phyloP scores from a whole-genome alignment of 2,888 invertebrate genomes.

The Ochropacha duplaris region DNA sequence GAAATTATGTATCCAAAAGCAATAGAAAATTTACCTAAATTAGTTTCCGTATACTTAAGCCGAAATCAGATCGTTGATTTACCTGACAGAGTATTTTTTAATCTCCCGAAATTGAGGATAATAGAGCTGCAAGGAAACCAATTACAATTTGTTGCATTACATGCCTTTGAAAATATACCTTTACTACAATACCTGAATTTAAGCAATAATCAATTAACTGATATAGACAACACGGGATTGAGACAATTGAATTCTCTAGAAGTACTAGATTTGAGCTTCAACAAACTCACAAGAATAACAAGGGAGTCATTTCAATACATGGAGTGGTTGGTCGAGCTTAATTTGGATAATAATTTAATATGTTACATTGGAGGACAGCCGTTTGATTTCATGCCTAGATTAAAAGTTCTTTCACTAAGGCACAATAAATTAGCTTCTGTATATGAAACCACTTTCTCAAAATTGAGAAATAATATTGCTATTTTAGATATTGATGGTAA shows the following conservation, averaged over 20 bases:
- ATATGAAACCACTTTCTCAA: slow-evolving; percentile 88
- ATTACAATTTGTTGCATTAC: slow-evolving; percentile 86
- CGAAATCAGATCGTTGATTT: slow-evolving; percentile 89
- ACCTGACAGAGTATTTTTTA: slow-evolving; percentile 89
- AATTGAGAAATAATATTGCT: slow-evolving; percentile 90
- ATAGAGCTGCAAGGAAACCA: slow-evolving; percentile 92
- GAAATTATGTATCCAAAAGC: slow-evolving; percentile 88
- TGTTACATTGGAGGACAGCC: slow-evolving; percentile 91
- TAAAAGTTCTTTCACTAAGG: slow-evolving; percentile 90
- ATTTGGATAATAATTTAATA: slow-evolving; percentile 92
- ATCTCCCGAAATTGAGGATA: slow-evolving; percentile 88
- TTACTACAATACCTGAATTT: slow-evolving; percentile 91
- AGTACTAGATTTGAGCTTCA: slow-evolving; percentile 92
- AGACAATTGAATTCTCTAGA: slow-evolving; percentile 89
- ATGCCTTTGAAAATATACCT: slow-evolving; percentile 90
- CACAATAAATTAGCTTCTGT: slow-evolving; percentile 90
- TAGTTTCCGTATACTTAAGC: slow-evolving; percentile 87
- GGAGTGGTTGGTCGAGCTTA: slow-evolving; percentile 93
- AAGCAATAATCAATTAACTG: slow-evolving; percentile 90
- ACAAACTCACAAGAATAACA: slow-evolving; percentile 87
- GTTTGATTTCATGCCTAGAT: slow-evolving; percentile 91
- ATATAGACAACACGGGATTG: slow-evolving; percentile 89
- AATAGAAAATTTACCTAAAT: slow-evolving; percentile 86
- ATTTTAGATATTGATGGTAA: slow-evolving; percentile 92
- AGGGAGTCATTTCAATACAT: slow-evolving; percentile 87